phyloP scores from a whole-genome alignment of 2,113 vertebrate species.

The Zootoca vivipara region DNA sequence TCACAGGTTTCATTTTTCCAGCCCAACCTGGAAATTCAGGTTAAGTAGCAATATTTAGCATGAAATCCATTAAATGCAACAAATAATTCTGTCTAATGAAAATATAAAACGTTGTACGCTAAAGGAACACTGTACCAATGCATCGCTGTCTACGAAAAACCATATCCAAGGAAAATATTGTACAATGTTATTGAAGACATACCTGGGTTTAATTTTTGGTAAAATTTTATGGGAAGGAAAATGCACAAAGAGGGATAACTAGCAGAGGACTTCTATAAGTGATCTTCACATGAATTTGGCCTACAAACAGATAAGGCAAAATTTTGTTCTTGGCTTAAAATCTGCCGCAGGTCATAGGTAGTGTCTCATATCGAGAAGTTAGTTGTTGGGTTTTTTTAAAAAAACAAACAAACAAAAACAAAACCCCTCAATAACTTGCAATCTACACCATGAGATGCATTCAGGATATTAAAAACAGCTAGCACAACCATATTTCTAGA shows the following conservation, averaged over 20 bases:
- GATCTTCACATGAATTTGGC: background rate
- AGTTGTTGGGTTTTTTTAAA: background rate
- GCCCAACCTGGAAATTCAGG: background rate
- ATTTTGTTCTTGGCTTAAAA: background rate
- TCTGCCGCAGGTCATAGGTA: background rate
- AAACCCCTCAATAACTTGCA: background rate
- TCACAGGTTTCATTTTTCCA: background rate
- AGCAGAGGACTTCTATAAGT: background rate
- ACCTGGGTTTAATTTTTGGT: background rate
- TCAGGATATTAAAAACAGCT: too few species aligned
- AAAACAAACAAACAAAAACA: too few species aligned
- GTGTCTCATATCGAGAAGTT: background rate
- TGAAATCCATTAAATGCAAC: background rate
- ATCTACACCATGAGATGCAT: background rate
- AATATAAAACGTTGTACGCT: background rate
- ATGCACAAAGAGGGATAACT: background rate
- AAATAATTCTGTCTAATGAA: background rate
- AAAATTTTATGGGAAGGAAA: background rate
- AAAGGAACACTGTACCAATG: background rate
- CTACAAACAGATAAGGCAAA: background rate
- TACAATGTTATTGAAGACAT: background rate
- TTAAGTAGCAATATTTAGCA: background rate
- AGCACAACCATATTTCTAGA: background rate
- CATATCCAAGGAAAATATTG: background rate
- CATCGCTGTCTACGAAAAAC: background rate